Evolutionary conservation across 1,140 invertebrate species (phyloP).

Genomic region (Harpegnathos saltator): DNA sequence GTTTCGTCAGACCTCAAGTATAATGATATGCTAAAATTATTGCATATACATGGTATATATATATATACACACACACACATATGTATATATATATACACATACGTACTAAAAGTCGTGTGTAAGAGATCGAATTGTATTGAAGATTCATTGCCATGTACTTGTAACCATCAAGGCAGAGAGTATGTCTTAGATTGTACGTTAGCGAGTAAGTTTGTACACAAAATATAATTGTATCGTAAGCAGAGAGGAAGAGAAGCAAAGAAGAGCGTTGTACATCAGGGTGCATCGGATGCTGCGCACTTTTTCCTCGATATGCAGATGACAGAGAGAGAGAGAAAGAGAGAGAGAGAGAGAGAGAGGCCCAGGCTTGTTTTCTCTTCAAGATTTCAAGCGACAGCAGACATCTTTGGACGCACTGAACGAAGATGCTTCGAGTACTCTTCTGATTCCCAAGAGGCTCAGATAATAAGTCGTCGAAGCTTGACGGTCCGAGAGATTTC

Average conservation of each 20-base stretch:
- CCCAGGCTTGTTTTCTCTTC: neutral
- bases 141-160: conserved; percentile 84
- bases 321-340: too few species aligned
- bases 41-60: conserved; percentile 78
- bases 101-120: conserved; percentile 59
- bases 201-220: conserved; percentile 85
- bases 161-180: conserved; percentile 80
- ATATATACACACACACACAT: conserved; percentile 73
- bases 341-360: too few species aligned
- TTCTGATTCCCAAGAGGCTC: neutral
- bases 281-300: conserved; percentile 32
- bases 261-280: conserved; percentile 28
- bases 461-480: neutral
- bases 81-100: conserved; percentile 75
- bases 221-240: conserved; percentile 76
- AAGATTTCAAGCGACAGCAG: neutral
- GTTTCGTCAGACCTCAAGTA: conserved; percentile 84
- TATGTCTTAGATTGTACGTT: conserved; percentile 81
- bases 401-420: neutral
- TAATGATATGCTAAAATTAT: conserved; percentile 80
- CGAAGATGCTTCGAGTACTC: neutral
- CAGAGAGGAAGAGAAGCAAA: conserved; percentile 19
- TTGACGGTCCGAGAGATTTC: conserved; percentile 1
- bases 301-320: conserved; percentile 9
- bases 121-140: conserved; percentile 83